Evolutionary conservation across 2,797 vertebrate species (phyloP).

Genomic region (Mormyrops boulengeri): DNA sequence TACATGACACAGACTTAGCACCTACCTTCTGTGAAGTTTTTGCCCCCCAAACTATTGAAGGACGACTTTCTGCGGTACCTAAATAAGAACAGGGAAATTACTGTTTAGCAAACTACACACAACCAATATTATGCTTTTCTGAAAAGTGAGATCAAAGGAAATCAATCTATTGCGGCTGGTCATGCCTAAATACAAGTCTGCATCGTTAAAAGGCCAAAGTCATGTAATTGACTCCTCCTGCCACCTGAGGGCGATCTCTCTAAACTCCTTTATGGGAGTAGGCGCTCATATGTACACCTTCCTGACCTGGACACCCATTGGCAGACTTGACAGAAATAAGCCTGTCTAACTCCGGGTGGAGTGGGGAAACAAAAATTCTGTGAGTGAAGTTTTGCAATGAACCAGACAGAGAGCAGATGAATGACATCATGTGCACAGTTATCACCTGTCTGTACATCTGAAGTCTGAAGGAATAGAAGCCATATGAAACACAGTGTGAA

Average conservation of each 20-base stretch:
- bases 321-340: background rate
- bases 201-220: background rate
- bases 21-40: conserved; percentile 86
- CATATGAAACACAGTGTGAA: background rate
- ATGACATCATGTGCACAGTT: background rate
- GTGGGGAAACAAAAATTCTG: background rate
- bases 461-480: background rate
- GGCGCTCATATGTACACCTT: background rate
- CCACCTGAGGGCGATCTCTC: background rate
- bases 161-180: background rate
- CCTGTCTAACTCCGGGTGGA: background rate
- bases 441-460: background rate
- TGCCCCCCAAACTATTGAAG: conserved; percentile 72
- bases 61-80: conserved; percentile 88
- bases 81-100: conserved; percentile 19
- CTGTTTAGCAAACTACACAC: background rate
- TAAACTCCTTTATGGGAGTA: background rate
- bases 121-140: background rate
- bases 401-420: background rate
- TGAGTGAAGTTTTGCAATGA: background rate
- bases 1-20: conserved; percentile 7
- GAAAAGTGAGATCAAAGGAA: background rate
- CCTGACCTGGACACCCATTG: background rate
- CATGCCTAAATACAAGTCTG: background rate
- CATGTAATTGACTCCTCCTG: background rate